phyloP scores from a whole-genome alignment of 2,113 vertebrate genomes.

The Caracal caracal region DNA sequence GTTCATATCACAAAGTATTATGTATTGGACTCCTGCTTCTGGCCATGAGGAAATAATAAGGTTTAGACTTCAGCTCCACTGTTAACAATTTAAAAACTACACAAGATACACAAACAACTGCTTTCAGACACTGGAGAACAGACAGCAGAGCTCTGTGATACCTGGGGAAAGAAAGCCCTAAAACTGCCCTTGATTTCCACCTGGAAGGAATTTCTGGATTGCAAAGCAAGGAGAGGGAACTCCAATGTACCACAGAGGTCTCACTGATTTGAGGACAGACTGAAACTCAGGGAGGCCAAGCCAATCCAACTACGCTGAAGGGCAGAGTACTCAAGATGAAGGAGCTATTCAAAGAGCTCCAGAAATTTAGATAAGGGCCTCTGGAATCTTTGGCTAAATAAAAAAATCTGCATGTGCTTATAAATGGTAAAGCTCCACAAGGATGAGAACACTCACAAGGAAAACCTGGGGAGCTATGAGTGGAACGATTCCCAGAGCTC shows the following conservation, averaged over 20 bases:
- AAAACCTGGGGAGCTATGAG: neutral
- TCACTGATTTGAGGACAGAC: neutral
- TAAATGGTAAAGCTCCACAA: neutral
- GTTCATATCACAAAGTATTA: neutral
- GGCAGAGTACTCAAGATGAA: neutral
- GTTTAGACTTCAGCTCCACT: neutral
- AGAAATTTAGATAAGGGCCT: neutral
- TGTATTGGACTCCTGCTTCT: neutral
- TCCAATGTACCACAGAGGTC: neutral
- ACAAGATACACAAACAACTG: neutral
- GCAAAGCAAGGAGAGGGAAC: neutral
- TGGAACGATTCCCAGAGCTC: neutral
- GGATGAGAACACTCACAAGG: neutral
- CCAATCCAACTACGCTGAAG: neutral
- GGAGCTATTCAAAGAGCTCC: neutral
- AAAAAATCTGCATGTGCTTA: neutral
- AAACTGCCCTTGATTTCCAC: neutral
- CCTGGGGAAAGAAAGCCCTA: neutral
- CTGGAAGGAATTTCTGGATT: neutral
- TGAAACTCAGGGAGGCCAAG: neutral
- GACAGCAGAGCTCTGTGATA: neutral
- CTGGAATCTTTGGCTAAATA: neutral
- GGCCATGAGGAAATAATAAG: neutral
- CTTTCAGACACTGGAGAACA: neutral
- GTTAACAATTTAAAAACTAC: neutral